These are phyloP conservation scores for Drosophila rufa DNA, from an alignment of 1,140 invertebrate genomes.

Conservation along the genomic window DNA sequence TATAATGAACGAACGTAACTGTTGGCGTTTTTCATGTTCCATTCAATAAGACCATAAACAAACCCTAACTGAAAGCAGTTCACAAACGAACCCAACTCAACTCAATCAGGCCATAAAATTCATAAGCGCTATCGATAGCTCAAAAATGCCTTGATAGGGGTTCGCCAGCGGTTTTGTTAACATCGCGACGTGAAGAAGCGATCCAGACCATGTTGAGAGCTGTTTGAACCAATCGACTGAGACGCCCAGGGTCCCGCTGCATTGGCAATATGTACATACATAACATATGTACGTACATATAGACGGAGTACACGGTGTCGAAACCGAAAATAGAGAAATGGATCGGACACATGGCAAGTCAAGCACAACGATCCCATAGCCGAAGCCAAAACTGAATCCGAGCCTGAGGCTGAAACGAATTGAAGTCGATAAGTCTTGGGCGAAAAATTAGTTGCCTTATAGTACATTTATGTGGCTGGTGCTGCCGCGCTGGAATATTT, in stretches of 20 bases:
- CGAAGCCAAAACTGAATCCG: conserved; percentile 25
- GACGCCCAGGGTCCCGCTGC: conserved; percentile 17
- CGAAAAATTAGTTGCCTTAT: conserved; percentile 63
- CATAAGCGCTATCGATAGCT: conserved; percentile 22
- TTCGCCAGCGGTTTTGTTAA: conserved; percentile 6
- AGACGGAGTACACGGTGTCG: neutral
- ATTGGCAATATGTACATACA: conserved; percentile 16
- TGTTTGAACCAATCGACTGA: conserved; percentile 55
- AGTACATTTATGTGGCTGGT: conserved; percentile 24
- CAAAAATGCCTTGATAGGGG: conserved; percentile 5
- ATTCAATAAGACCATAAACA: conserved; percentile 62
- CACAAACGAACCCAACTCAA: conserved; percentile 55
- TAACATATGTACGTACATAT: neutral
- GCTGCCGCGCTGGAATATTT: conserved; percentile 62
- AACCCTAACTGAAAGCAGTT: conserved; percentile 58
- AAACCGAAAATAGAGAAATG: conserved; percentile 19
- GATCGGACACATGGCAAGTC: conserved; percentile 32
- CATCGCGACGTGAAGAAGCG: neutral
- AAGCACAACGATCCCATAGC: conserved; percentile 48
- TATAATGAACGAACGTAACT: conserved; percentile 47
- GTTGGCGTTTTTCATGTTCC: conserved; percentile 47
- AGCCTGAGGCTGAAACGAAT: conserved; percentile 44
- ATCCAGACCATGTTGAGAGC: conserved; percentile 61
- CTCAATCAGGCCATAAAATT: conserved; percentile 76
- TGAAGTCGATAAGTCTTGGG: conserved; percentile 31